phyloP scores from a whole-genome alignment of 2,797 vertebrate species.

The Todus mexicanus region DNA sequence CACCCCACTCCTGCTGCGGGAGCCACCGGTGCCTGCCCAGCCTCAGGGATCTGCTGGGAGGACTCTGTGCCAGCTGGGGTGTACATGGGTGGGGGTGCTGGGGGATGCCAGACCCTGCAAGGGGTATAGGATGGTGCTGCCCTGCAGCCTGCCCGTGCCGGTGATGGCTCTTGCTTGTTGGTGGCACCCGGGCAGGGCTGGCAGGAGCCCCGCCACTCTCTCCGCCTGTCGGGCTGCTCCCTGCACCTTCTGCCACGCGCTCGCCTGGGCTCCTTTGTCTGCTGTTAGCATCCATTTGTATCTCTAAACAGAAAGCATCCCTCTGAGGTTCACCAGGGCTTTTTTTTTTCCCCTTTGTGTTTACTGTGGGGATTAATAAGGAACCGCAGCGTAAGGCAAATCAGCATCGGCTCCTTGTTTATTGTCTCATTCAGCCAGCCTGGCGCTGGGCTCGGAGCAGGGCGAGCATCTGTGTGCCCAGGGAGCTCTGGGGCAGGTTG shows the following conservation, averaged over 20 bases:
- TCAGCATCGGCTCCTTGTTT: constrained; percentile 26
- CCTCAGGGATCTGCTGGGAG: neutral
- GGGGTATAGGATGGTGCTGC: neutral
- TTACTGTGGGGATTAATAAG: constrained; percentile 61
- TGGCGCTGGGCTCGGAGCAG: neutral
- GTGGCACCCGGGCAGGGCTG: neutral
- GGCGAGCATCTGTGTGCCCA: neutral
- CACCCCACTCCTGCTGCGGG: rapidly evolving
- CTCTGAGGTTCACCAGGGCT: constrained; percentile 1
- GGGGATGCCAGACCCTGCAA: neutral
- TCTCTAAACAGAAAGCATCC: constrained; percentile 15
- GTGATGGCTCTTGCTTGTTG: neutral
- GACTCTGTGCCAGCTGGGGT: neutral
- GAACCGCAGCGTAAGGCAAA: constrained; percentile 50
- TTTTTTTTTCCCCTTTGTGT: constrained; percentile 31
- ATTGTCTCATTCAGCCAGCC: constrained; percentile 46
- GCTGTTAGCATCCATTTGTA: neutral
- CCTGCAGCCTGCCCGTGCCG: rapidly evolving
- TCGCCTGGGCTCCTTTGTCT: neutral
- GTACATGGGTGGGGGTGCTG: neutral
- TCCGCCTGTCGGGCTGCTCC: neutral
- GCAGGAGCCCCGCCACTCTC: neutral
- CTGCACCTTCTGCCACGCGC: neutral
- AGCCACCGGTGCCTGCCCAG: neutral
- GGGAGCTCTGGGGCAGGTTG: too few species aligned